Percentiles rank a stretch among this genome's conserved stretches.
These are phyloP conservation scores for Cydia amplana DNA, from an alignment of 1,140 invertebrate species.

Conservation along the genomic window DNA sequence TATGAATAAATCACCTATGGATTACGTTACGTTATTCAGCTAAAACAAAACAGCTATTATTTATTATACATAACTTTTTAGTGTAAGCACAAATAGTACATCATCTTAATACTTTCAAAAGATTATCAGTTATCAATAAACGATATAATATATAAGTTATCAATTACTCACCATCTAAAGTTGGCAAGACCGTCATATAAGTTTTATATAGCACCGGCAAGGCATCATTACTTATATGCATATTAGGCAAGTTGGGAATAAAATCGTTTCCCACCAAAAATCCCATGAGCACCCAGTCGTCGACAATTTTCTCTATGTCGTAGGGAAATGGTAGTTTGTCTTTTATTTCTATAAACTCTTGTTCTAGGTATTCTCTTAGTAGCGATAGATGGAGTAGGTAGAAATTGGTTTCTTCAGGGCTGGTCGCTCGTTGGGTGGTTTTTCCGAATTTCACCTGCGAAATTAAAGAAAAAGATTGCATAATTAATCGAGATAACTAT, in stretches of 20 bases:
- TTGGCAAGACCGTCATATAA: slow-evolving; percentile 93
- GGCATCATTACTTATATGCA: slow-evolving; percentile 95
- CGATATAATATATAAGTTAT: too few species aligned
- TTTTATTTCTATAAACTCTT: slow-evolving; percentile 92
- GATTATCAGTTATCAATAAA: too few species aligned
- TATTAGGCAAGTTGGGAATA: slow-evolving; percentile 95
- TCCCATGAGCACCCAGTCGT: slow-evolving; percentile 94
- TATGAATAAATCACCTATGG: too few species aligned
- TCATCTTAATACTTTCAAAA: too few species aligned
- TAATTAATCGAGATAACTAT: slow-evolving; percentile 18
- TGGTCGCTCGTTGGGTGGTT: slow-evolving; percentile 81
- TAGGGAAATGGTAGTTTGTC: slow-evolving; percentile 85
- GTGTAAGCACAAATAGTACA: too few species aligned
- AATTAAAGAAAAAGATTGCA: slow-evolving; percentile 32
- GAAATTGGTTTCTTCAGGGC: slow-evolving; percentile 95
- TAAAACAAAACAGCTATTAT: too few species aligned
- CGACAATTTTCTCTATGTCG: slow-evolving; percentile 89
- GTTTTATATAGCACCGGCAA: slow-evolving; percentile 91
- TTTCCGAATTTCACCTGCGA: slow-evolving; percentile 85
- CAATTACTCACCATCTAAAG: slow-evolving; percentile 86
- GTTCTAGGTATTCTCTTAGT: slow-evolving; percentile 94
- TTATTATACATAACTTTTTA: too few species aligned
- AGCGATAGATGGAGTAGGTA: slow-evolving; percentile 95
- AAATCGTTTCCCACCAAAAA: slow-evolving; percentile 99
- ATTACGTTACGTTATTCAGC: too few species aligned